phyloP scores from a whole-genome alignment of 2,888 invertebrate species.

The Branchipolynoe longqiensis region DNA sequence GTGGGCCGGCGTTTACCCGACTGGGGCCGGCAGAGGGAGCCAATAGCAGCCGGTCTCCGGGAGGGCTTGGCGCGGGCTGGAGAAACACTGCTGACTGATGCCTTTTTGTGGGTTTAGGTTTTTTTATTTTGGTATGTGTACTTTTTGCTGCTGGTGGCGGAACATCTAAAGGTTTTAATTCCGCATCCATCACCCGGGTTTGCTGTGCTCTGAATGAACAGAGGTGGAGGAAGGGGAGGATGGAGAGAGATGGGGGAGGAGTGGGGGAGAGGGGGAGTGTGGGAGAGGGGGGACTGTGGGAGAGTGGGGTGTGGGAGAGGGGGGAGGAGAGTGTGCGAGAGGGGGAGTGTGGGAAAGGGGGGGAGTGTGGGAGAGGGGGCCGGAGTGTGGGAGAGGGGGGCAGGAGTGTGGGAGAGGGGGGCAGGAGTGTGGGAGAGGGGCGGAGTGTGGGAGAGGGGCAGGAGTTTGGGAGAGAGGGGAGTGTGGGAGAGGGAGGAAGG shows the following conservation, averaged over 20 bases:
- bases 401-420: too few relatives aligned
- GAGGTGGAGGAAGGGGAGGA: background rate
- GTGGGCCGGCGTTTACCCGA: too few relatives aligned
- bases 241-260: background rate
- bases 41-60: background rate
- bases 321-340: too few relatives aligned
- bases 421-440: too few relatives aligned
- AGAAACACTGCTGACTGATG: conserved; percentile 44
- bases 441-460: too few relatives aligned
- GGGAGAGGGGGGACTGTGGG: background rate
- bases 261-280: background rate
- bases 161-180: conserved; percentile 47
- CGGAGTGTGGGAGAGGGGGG: too few relatives aligned
- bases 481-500: too few relatives aligned
- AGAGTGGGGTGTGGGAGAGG: background rate
- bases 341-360: background rate
- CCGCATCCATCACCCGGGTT: conserved; percentile 30
- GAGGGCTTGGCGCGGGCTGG: background rate
- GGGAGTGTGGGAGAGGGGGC: background rate
- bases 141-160: too few relatives aligned
- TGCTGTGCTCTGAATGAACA: conserved; percentile 6
- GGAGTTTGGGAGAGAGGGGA: too few relatives aligned
- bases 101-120: conserved; percentile 31
- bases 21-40: too few relatives aligned
- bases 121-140: too few relatives aligned